Percentiles rank a stretch among this genome's conserved stretches.
Conservation (phyloP, 2,888 invertebrate genomes). For the Melanostoma scalare region DNA sequence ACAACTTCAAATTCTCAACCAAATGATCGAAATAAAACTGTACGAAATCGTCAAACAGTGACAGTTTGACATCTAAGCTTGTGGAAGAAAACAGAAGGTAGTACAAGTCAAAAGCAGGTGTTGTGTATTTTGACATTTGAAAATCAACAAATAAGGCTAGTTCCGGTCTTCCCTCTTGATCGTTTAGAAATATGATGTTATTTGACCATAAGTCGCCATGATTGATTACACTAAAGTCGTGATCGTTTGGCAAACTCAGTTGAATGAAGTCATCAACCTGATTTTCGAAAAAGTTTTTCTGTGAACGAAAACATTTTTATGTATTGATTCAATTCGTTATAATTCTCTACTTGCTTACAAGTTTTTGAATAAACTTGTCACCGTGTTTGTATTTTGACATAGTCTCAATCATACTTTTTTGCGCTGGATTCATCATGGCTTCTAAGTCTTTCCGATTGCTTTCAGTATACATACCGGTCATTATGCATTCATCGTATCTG, state of each 20-base stretch:
- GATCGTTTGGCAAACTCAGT: slow-evolving; percentile 57
- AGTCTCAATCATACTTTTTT: slow-evolving; percentile 47
- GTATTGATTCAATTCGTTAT: background rate
- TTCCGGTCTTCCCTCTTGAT: slow-evolving; percentile 73
- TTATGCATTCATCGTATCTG: background rate
- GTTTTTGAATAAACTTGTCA: slow-evolving; percentile 74
- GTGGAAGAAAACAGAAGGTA: slow-evolving; percentile 78
- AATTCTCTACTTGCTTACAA: slow-evolving; percentile 72
- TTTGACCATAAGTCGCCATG: slow-evolving; percentile 79
- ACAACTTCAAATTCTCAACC: slow-evolving; percentile 75
- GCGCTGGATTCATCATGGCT: slow-evolving; percentile 55
- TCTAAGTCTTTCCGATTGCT: background rate
- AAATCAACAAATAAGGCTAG: slow-evolving; percentile 78
- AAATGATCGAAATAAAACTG: slow-evolving; percentile 78
- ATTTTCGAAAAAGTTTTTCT: background rate
- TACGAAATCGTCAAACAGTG: slow-evolving; percentile 79
- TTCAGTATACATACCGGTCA: background rate
- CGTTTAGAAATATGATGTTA: slow-evolving; percentile 77
- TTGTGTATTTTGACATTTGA: slow-evolving; percentile 76
- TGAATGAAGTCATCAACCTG: background rate
- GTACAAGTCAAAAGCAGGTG: slow-evolving; percentile 77
- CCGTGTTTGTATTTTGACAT: slow-evolving; percentile 69
- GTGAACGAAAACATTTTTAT: background rate
- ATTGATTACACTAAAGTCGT: slow-evolving; percentile 76
- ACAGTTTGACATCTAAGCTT: slow-evolving; percentile 76